Conservation (phyloP, 2,888 invertebrate genomes). For the Caenorhabditis uteleia region DNA sequence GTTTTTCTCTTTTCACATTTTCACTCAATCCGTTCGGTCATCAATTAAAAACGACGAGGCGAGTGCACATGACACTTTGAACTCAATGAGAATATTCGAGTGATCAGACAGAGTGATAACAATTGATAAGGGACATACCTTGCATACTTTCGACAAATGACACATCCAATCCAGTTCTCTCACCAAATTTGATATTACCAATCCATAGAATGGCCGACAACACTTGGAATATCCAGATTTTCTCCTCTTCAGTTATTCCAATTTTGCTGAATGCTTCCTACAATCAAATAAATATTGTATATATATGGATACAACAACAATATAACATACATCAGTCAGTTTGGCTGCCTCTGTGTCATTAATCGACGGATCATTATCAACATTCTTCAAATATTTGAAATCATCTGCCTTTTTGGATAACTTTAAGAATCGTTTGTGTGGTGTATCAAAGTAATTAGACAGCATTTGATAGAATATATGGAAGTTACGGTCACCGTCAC, state of each 20-base stretch:
- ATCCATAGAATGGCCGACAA: conserved; percentile 60
- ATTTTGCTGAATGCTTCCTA: conserved; percentile 54
- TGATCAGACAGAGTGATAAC: too few relatives aligned
- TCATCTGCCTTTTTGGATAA: conserved; percentile 20
- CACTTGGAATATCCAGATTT: conserved; percentile 52
- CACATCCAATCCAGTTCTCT: conserved; percentile 62
- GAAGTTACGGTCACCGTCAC: conserved; percentile 77
- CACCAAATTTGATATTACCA: conserved; percentile 66
- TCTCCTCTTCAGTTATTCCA: conserved; percentile 53
- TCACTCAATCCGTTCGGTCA: conserved; percentile 19
- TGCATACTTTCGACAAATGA: conserved; percentile 58
- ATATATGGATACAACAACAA: too few relatives aligned
- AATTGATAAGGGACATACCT: conserved; percentile 32
- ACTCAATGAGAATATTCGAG: too few relatives aligned
- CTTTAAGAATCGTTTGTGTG: conserved; percentile 37
- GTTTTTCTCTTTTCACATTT: conserved; percentile 1
- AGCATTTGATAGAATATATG: conserved; percentile 78
- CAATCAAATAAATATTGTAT: background rate
- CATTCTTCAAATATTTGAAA: conserved; percentile 19
- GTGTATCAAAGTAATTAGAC: conserved; percentile 45
- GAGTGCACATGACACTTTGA: background rate
- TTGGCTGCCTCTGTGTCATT: conserved; percentile 25
- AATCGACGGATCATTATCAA: conserved; percentile 18
- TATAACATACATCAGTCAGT: conserved; percentile 18
- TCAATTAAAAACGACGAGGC: conserved; percentile 25